Evolutionary conservation across 1,140 invertebrate genomes (phyloP).

Genomic region (Cherax destructor): DNA sequence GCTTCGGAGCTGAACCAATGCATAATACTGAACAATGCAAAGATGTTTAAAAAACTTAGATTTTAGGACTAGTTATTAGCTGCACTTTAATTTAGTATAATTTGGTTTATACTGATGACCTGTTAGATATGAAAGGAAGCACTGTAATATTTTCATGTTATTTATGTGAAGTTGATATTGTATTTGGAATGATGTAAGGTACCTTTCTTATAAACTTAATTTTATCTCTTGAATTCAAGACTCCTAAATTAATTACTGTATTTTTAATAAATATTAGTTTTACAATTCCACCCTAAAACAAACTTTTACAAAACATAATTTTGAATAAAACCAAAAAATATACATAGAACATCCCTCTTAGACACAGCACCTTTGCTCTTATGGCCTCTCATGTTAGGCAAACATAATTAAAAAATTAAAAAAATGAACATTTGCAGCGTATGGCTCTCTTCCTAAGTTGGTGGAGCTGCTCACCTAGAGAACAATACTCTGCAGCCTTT

Average conservation of each 20-base stretch:
- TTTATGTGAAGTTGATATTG: constrained; percentile 52
- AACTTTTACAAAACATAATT: too few relatives aligned
- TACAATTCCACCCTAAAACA: too few relatives aligned
- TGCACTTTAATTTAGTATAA: constrained; percentile 20
- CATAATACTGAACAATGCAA: constrained; percentile 41
- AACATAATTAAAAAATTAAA: too few relatives aligned
- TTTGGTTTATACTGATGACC: constrained; percentile 19
- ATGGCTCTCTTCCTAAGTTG: too few relatives aligned
- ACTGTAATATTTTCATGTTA: constrained; percentile 35
- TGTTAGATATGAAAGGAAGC: constrained; percentile 28
- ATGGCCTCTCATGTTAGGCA: too few relatives aligned
- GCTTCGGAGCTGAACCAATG: constrained; percentile 11
- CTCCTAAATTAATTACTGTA: too few relatives aligned
- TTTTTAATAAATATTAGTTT: not conserved
- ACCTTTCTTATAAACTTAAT: not conserved
- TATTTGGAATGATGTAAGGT: constrained; percentile 52
- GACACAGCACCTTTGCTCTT: too few relatives aligned
- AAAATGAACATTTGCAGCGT: too few relatives aligned
- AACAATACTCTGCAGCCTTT: too few relatives aligned
- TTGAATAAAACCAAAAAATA: too few relatives aligned
- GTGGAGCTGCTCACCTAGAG: too few relatives aligned
- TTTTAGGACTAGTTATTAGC: constrained; percentile 54
- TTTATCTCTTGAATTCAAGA: not conserved
- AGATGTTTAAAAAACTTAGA: constrained; percentile 34
- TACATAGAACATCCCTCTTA: too few relatives aligned